These are phyloP conservation scores for Apomyelois bistriatella DNA, from an alignment of 2,888 invertebrate species.

Conservation along the genomic window DNA sequence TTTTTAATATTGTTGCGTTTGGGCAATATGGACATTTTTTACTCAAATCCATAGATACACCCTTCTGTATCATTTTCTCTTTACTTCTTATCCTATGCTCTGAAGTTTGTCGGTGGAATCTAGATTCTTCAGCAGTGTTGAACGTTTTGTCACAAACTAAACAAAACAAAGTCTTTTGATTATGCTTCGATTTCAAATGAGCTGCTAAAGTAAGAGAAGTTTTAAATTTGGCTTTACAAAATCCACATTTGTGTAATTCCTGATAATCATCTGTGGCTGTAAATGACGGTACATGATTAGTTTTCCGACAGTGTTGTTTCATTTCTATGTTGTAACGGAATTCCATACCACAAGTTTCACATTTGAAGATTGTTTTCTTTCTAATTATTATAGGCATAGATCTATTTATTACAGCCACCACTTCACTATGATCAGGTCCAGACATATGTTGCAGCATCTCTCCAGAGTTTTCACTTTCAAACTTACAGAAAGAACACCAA, in stretches of 20 bases:
- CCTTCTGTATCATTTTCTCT: conserved; percentile 56
- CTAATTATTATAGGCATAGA: conserved; percentile 90
- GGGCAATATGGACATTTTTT: conserved; percentile 83
- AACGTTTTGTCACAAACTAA: conserved; percentile 84
- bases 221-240: conserved; percentile 81
- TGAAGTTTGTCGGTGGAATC: conserved; percentile 82
- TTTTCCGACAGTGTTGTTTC: conserved; percentile 78
- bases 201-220: conserved; percentile 84
- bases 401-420: conserved; percentile 86
- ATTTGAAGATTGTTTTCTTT: conserved; percentile 82
- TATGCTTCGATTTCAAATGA: conserved; percentile 82
- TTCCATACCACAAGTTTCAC: conserved; percentile 82
- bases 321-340: conserved; percentile 89
- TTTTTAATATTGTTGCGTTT: conserved; percentile 61
- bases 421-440: conserved; percentile 84
- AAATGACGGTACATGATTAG: conserved; percentile 67
- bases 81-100: conserved; percentile 82
- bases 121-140: conserved; percentile 79
- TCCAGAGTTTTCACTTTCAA: conserved; percentile 81
- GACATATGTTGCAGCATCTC: conserved; percentile 85
- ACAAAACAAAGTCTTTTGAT: conserved; percentile 82
- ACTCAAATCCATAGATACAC: conserved; percentile 49
- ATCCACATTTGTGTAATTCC: conserved; percentile 80
- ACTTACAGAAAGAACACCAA: conserved; percentile 88
- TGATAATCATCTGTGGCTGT: conserved; percentile 84